A percentile compares a stretch with the other conserved stretches of the same genome.
These are phyloP conservation scores for Drosophila nasuta DNA, from an alignment of 1,140 invertebrate species.

Conservation along the genomic window DNA sequence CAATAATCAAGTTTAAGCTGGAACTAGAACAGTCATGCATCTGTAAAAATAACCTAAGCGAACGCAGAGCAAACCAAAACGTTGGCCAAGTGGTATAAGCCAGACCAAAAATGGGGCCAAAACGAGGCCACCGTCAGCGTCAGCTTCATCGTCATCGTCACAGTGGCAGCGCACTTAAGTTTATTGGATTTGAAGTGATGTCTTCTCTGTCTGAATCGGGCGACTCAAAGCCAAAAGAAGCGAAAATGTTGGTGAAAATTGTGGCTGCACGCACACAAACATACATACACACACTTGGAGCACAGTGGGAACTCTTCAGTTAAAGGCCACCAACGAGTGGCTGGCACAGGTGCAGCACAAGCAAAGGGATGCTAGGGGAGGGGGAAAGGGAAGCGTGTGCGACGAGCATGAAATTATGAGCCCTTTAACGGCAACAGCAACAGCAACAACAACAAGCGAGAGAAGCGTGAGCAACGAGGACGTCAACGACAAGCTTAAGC, in stretches of 20 bases:
- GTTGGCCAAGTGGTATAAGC: neutral
- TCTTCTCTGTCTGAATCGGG: conserved; percentile 29
- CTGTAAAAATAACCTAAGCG: neutral
- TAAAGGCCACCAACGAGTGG: conserved; percentile 49
- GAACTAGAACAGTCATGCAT: neutral
- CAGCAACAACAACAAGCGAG: conserved; percentile 29
- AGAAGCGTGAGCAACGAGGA: conserved; percentile 16
- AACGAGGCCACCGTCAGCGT: neutral
- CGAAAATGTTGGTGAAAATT: conserved; percentile 52
- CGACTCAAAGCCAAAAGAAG: conserved; percentile 44
- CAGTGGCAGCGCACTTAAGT: conserved; percentile 56
- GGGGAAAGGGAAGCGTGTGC: conserved; percentile 49
- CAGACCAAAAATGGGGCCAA: conserved; percentile 6
- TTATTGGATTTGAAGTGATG: conserved; percentile 73
- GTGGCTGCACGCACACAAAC: conserved; percentile 44
- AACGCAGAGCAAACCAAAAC: conserved; percentile 22
- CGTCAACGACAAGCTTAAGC: conserved; percentile 80
- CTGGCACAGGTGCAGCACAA: conserved; percentile 22
- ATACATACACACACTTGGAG: conserved; percentile 1
- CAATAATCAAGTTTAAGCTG: conserved; percentile 3
- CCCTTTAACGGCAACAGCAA: conserved; percentile 52
- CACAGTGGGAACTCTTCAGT: conserved; percentile 31
- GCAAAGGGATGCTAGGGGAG: too few relatives aligned
- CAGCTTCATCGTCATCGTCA: neutral
- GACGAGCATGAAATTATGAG: conserved; percentile 78